Evolutionary conservation across 2,797 vertebrate genomes (phyloP).

Genomic region (Spinus pinus): DNA sequence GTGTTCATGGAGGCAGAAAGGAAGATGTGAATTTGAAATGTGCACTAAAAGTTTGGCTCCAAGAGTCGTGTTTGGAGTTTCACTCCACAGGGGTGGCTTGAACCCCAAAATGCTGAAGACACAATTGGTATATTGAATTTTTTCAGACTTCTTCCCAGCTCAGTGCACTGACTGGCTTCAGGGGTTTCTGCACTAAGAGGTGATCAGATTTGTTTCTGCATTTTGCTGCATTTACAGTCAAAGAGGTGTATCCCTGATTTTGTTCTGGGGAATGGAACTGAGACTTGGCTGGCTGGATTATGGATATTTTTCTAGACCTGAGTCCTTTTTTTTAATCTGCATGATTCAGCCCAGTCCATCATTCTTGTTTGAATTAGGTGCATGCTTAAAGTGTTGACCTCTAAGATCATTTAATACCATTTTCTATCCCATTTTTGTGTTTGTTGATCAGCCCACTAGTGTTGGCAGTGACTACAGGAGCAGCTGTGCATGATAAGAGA

Average conservation of each 20-base stretch:
- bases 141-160: not conserved
- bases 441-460: constrained; percentile 32
- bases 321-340: not conserved
- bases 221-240: constrained; percentile 2
- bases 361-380: not conserved
- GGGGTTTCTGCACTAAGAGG: not conserved
- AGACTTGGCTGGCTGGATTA: not conserved
- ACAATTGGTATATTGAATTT: not conserved
- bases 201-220: not conserved
- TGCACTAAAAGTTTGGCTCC: not conserved
- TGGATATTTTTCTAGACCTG: not conserved
- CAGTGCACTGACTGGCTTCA: not conserved
- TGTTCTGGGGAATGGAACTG: not conserved
- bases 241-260: not conserved
- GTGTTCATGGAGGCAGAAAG: not conserved
- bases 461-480: constrained; percentile 30
- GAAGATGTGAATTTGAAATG: not conserved
- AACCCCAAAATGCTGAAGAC: not conserved
- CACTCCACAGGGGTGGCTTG: not conserved
- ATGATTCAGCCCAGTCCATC: not conserved
- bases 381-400: not conserved
- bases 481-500: not conserved
- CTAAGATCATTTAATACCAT: not conserved
- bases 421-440: constrained; percentile 21
- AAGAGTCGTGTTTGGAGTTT: not conserved